These are phyloP conservation scores for Linurgus olivaceus DNA, from an alignment of 2,797 vertebrate genomes.

Conservation along the genomic window DNA sequence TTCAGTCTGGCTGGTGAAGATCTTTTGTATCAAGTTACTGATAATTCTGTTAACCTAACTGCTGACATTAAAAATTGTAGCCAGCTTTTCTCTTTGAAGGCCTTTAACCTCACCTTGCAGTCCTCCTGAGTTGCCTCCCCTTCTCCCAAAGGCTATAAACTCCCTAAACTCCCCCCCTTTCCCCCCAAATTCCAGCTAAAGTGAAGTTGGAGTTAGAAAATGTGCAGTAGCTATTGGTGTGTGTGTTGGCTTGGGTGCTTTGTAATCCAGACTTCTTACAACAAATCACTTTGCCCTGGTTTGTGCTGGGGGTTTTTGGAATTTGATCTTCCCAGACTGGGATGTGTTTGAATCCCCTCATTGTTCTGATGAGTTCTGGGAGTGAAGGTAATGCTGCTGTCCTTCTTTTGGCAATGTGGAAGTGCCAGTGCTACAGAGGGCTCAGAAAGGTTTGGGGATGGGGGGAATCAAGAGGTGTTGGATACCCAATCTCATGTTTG, in stretches of 20 bases:
- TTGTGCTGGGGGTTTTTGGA: background rate
- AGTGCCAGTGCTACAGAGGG: background rate
- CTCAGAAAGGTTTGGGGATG: background rate
- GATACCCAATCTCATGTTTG: background rate
- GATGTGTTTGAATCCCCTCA: background rate
- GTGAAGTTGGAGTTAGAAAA: background rate
- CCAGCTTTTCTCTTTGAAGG: background rate
- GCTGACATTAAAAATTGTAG: background rate
- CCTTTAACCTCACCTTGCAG: background rate
- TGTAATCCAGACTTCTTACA: background rate
- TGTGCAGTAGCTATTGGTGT: background rate
- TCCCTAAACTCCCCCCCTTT: fast-evolving
- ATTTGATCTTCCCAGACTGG: background rate
- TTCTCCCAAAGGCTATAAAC: background rate
- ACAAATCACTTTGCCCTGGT: background rate
- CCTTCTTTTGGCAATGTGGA: background rate
- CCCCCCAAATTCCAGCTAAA: background rate
- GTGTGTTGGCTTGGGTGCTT: background rate
- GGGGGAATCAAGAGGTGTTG: background rate
- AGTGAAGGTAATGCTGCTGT: background rate
- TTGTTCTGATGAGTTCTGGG: background rate
- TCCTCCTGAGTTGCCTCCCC: background rate
- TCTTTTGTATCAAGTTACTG: background rate
- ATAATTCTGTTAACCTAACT: background rate
- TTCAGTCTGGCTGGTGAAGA: background rate